Evolutionary conservation across 2,797 vertebrate genomes (phyloP).

Genomic region (Peromyscus melanophrys): DNA sequence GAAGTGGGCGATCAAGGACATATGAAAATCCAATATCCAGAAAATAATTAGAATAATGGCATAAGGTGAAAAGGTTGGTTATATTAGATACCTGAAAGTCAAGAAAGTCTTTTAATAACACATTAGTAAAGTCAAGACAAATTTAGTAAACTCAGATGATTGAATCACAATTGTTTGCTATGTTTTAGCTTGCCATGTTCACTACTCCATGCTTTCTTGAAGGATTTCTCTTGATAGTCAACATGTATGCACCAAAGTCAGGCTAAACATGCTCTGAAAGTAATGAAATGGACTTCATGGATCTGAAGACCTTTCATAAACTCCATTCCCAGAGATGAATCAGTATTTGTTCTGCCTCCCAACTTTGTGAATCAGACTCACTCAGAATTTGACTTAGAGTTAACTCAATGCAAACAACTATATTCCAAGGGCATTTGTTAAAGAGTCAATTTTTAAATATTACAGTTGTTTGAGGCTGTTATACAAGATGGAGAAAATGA

Average conservation of each 20-base stretch:
- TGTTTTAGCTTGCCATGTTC: not conserved
- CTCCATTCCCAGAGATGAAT: not conserved
- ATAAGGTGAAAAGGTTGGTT: not conserved
- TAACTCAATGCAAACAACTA: not conserved
- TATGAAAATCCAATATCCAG: not conserved
- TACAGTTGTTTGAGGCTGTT: not conserved
- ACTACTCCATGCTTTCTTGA: fast-evolving
- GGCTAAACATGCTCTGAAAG: not conserved
- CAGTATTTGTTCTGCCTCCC: not conserved
- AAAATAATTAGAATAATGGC: not conserved
- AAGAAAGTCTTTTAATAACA: not conserved
- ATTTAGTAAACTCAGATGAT: not conserved
- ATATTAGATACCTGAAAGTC: not conserved
- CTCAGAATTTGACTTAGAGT: not conserved
- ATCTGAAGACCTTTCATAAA: not conserved
- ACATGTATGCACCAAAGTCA: not conserved
- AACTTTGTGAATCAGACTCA: not conserved
- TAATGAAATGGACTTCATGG: not conserved
- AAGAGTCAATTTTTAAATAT: not conserved
- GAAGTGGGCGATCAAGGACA: not conserved
- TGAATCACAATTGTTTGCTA: not conserved
- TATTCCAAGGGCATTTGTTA: not conserved
- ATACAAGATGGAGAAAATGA: not conserved
- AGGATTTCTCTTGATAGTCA: not conserved
- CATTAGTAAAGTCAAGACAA: not conserved